Base-by-base conservation (phyloP, 2,113 vertebrate species). In the Passerina amoena region DNA sequence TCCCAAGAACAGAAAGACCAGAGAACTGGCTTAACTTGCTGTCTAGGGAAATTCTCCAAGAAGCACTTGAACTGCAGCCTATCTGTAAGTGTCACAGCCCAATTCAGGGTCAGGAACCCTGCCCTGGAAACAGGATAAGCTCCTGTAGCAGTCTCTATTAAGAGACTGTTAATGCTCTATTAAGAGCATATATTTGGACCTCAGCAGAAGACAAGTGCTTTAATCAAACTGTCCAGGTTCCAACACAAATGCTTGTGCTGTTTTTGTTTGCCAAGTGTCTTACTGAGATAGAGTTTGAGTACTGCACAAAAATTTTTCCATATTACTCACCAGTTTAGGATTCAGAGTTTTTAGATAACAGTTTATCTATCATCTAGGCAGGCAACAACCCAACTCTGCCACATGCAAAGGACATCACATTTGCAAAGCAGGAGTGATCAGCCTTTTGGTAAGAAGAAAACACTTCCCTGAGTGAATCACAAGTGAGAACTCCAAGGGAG, bases 301-400 rank as follows among this genome's bases (percentile, higher is more conserved):
- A 33, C 6, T 33, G 12, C 2, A 5, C 33, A 37, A 24, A 63
- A 87, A 5, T 21, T 21, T 1, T 7, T 23, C 13, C 13, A 0
- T 31, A n/a, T 76, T 84, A 48, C 66, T 83, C 57, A 82, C 7
- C 44, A 42, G 30, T 53, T 76, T 25, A 40, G 59, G 22, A 51
- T 33, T 60, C 21, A 38, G 69, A 75, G 27, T 7, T 51, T 75
- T 85, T 50, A 86, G 44, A 56, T 63, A 76, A 50, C 5, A 48
- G 30, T 53, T 86, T 86, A 25, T 80, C 87, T 88, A 4, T 40
- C 37, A 61, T 44, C 83, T 30, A 73, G 37, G 51, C 28, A 70
- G 50, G 60, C 56, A 88, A 51, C 13, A 65, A 61, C 20, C n/a
- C 23, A 11, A 40, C 25, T 71, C 80, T 53, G 51, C 7, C 54